These are phyloP conservation scores for Meriones psammophilus DNA, from an alignment of 2,797 vertebrate species.

Conservation along the genomic window DNA sequence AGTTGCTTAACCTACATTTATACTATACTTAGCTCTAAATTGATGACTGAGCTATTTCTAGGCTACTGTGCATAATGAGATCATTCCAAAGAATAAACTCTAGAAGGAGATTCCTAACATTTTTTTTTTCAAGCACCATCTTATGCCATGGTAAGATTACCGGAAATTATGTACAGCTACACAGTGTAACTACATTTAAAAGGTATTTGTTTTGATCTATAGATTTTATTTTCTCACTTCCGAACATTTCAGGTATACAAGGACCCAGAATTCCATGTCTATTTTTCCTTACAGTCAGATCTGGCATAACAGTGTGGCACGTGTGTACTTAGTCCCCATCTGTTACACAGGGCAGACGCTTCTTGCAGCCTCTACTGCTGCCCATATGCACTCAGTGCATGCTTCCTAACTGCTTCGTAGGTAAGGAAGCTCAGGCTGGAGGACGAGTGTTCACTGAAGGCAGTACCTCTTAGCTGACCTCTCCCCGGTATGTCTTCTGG, in stretches of 20 bases:
- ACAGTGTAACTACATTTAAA: background rate
- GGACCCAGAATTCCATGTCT: background rate
- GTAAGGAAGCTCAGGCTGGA: background rate
- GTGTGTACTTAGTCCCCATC: rapidly evolving
- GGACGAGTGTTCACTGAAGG: background rate
- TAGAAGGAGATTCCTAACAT: conserved; percentile 46
- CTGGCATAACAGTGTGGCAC: background rate
- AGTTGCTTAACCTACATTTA: conserved; percentile 55
- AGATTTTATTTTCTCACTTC: background rate
- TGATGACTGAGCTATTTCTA: conserved; percentile 34
- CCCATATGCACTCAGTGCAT: rapidly evolving
- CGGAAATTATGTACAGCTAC: background rate
- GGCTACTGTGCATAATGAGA: conserved; percentile 28
- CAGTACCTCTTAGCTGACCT: background rate
- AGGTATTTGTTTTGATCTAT: background rate
- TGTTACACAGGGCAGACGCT: no score
- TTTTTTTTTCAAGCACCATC: background rate
- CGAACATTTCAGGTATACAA: background rate
- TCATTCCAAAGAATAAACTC: conserved; percentile 24
- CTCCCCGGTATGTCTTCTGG: background rate
- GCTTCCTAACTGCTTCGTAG: background rate
- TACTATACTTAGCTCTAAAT: conserved; percentile 49
- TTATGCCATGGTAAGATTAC: background rate
- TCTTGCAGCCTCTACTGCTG: background rate
- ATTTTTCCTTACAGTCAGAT: background rate